Conservation (phyloP, 2,888 invertebrate genomes). For the Tanypteryx hageni region DNA sequence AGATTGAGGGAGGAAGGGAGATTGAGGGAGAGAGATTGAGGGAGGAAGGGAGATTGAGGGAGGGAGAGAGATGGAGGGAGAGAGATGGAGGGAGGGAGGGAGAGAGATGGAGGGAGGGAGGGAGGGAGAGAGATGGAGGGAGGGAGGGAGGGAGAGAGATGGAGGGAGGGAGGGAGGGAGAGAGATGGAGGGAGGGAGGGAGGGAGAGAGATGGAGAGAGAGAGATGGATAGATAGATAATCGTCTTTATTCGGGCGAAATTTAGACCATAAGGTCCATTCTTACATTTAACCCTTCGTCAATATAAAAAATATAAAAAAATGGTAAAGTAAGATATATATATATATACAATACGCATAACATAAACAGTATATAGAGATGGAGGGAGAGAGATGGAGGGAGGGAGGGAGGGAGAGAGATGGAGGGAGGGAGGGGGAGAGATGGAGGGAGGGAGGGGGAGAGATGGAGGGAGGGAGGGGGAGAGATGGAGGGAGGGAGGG, state of each 20-base stretch:
- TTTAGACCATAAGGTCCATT: no score
- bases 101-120: no score
- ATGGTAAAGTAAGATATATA: no score
- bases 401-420: not conserved
- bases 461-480: not conserved
- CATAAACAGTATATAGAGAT: no score
- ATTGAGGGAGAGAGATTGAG: not conserved
- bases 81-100: not conserved
- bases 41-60: not conserved
- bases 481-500: not conserved
- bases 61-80: not conserved
- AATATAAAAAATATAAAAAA: no score
- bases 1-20: not conserved
- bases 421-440: not conserved
- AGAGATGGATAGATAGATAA: not conserved
- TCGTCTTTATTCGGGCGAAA: no score
- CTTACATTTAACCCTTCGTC: no score
- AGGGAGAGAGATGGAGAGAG: not conserved
- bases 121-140: no score
- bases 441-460: not conserved
- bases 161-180: no score
- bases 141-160: no score
- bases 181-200: no score
- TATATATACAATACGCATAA: no score
- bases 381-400: not conserved